These are phyloP conservation scores for Strigamia crassipes DNA, from an alignment of 2,888 invertebrate genomes.

Conservation along the genomic window DNA sequence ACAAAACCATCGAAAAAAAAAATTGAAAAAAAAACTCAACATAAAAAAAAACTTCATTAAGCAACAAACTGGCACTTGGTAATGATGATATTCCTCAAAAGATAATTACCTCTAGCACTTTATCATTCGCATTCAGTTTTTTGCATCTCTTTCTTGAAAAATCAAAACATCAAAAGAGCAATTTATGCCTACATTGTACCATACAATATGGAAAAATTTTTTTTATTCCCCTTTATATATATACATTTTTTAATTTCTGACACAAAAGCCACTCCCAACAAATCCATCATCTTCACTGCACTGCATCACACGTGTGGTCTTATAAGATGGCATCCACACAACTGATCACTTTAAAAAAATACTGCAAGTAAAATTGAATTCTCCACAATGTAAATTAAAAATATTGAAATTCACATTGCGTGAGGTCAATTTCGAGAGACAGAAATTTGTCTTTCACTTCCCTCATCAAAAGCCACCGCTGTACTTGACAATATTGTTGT, in stretches of 20 bases:
- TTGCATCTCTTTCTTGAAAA: neutral
- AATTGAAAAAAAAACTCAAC: neutral
- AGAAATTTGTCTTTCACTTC: constrained; percentile 12
- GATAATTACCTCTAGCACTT: neutral
- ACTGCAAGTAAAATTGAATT: neutral
- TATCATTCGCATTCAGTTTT: neutral
- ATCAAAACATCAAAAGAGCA: neutral
- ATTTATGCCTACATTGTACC: neutral
- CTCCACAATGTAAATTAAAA: neutral
- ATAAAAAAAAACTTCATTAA: constrained; percentile 1
- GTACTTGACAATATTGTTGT: neutral
- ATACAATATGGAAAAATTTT: too few species aligned
- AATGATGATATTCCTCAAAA: constrained; percentile 21
- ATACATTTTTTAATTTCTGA: neutral
- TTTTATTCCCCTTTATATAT: too few species aligned
- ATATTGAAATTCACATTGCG: neutral
- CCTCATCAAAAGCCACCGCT: neutral
- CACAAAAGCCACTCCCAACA: neutral
- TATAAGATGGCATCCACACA: neutral
- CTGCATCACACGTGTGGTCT: neutral
- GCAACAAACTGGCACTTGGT: neutral
- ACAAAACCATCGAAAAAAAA: neutral
- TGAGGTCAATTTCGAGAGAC: neutral
- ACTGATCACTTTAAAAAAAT: neutral
- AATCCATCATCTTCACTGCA: constrained; percentile 10